phyloP scores from a whole-genome alignment of 2,797 vertebrate species.

The Poecile montanus region DNA sequence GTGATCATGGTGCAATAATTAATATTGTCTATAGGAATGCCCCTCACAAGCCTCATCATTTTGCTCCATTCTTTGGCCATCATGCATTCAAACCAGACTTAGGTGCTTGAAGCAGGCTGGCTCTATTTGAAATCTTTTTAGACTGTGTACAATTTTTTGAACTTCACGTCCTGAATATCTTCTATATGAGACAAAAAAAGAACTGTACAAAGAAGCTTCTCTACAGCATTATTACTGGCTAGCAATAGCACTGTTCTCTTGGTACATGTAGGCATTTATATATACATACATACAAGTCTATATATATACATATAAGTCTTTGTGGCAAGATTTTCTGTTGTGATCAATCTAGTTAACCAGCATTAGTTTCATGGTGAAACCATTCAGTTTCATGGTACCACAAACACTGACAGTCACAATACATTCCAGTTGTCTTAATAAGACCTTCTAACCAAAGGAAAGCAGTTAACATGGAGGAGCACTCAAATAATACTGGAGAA shows the following conservation, averaged over 20 bases:
- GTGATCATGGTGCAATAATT: neutral
- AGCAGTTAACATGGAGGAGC: neutral
- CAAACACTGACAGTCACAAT: neutral
- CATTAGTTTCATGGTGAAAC: neutral
- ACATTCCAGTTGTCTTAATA: neutral
- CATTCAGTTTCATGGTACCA: neutral
- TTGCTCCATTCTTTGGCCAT: neutral
- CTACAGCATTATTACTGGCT: neutral
- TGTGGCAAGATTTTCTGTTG: neutral
- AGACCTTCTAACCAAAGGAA: neutral
- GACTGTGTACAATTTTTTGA: neutral
- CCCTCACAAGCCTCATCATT: neutral
- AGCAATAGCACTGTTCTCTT: neutral
- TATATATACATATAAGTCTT: neutral
- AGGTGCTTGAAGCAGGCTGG: neutral
- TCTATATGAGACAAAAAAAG: neutral
- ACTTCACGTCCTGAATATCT: neutral
- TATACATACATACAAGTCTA: neutral
- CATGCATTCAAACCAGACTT: neutral
- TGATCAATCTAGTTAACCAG: neutral
- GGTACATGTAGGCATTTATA: neutral
- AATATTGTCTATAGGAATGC: neutral
- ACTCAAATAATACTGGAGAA: neutral
- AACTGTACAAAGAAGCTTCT: neutral
- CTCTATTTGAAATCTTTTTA: neutral